Evolutionary conservation across 2,797 vertebrate species (phyloP), one percentile per base, ranked within the genome.

Genomic region (Girardinus metallicus): DNA sequence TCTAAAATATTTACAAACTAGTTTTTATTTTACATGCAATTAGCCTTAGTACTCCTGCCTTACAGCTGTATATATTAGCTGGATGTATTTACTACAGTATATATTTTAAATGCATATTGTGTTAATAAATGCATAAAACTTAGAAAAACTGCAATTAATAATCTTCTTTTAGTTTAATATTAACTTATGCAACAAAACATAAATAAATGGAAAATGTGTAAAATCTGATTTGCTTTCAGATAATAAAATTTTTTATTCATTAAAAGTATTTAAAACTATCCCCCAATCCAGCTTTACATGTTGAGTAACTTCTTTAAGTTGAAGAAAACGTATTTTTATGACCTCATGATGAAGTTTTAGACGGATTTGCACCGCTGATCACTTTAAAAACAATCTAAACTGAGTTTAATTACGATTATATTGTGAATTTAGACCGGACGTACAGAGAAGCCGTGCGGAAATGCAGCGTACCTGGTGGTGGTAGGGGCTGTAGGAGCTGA

Each of bases 401-500:
- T 13, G 11, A 57, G 10, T 26, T 16, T 26, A 26, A 43, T 41
- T 43, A 13, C 5, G 10, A 68, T 55, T n/a, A n/a, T 55, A 4
- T 55, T 55, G 1, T n/a, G 21, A 10, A 55, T 55, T n/a, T n/a
- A 39, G 13, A 2, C 8, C 18, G 16, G 16, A 39, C 18, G 64
- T 5, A 5, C 21, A 70, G 39, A 15, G n/a, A 23, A 60, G 7
- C 3, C 2, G 64, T 15, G 76, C 34, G 21, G 47, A 5, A 2
- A 0, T 1, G 71, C 43, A 53, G 64, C 94, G 0, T 97, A 99
- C 98, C 98, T 99, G 98, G 86, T 96, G 96, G 84, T 96, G 98
- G 82, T 98, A 98, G 46, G 98, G 96, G 81, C 96, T 96, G 93
- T 97, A 99, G 80, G 98, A 96, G 87, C 97, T 94, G 89, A 99